phyloP scores from a whole-genome alignment of 2,113 vertebrate genomes.

The Zootoca vivipara region DNA sequence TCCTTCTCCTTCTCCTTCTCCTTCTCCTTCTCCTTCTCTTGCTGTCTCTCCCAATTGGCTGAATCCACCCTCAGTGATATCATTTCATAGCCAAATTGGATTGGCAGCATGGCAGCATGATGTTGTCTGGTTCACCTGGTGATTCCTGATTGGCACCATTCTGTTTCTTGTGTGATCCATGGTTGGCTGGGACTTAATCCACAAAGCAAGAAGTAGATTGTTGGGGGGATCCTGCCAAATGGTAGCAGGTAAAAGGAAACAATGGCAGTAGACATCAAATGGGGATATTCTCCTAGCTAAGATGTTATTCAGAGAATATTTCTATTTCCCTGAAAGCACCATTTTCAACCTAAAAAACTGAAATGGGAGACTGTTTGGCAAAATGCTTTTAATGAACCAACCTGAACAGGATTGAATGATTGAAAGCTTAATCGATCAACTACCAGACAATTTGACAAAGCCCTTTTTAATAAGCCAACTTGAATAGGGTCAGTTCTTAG shows the following conservation, averaged over 20 bases:
- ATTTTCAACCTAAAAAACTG: background rate
- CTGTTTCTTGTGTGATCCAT: background rate
- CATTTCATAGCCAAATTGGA: background rate
- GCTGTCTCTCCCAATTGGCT: background rate
- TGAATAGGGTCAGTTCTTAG: background rate
- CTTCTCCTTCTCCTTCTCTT: no score
- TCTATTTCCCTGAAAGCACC: background rate
- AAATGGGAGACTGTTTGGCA: background rate
- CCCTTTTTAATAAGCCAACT: background rate
- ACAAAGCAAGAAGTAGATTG: background rate
- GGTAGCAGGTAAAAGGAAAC: no score
- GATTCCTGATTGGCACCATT: background rate
- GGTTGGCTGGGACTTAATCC: background rate
- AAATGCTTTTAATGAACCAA: no score
- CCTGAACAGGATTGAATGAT: no score
- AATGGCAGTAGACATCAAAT: background rate
- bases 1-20: no score
- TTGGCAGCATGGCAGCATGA: background rate
- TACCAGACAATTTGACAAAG: background rate
- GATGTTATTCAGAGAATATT: background rate
- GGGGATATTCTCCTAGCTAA: background rate
- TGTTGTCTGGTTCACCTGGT: no score
- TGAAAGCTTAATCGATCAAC: no score
- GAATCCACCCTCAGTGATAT: background rate
- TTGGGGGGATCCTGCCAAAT: background rate